Base-by-base conservation (phyloP, 2,888 invertebrate genomes). In the Lasioglossum leucozonium region DNA sequence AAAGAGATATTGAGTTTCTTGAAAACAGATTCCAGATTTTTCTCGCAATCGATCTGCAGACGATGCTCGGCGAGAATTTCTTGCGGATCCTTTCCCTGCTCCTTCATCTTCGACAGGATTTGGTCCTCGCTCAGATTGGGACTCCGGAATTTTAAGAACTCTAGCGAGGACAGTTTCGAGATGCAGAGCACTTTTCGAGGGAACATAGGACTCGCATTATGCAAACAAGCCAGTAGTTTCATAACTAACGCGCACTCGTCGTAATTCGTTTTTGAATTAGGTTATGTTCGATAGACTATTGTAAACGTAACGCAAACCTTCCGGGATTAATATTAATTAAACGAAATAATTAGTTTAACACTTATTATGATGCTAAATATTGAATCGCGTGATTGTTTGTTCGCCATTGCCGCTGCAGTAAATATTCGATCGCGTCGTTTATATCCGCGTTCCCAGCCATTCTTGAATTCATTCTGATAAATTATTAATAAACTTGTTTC, bases 21-120 rank as follows among this genome's bases (percentile, higher is more conserved):
- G 74, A 98, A 95, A 51, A 96, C 96, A 75, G 95, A 95, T 0
- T 96, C 96, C 1, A 98, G 96, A 71, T 95, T 96, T 67, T 95
- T 95, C 92, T 97, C 97, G 91, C 97, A 97, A 40, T 96, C 96
- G 93, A 98, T 97, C 95, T 99, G 99, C 75, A 97, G 96, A 80
- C 97, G 96, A 94, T 99, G 98, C 91, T 97, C 96, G 79, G 96
- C 95, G 58, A 98, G 92, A 86, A 99, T 96, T 72, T 97, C 96
- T 80, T 98, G 97, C 92, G 97, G 98, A 94, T 99, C 98, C 0
- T 98, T 98, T 4, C 98, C 98, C 84, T 98, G 96, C 91, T 96
- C 96, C 69, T 97, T 96, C 13, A 99, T 95, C 77, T 96, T 95
- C 83, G 95, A 95, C 92, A 97, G 97, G 79, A 98, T 93, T 91